These are phyloP conservation scores for Trichogramma dendrolimi DNA, from an alignment of 2,888 invertebrate genomes.

Conservation along the genomic window DNA sequence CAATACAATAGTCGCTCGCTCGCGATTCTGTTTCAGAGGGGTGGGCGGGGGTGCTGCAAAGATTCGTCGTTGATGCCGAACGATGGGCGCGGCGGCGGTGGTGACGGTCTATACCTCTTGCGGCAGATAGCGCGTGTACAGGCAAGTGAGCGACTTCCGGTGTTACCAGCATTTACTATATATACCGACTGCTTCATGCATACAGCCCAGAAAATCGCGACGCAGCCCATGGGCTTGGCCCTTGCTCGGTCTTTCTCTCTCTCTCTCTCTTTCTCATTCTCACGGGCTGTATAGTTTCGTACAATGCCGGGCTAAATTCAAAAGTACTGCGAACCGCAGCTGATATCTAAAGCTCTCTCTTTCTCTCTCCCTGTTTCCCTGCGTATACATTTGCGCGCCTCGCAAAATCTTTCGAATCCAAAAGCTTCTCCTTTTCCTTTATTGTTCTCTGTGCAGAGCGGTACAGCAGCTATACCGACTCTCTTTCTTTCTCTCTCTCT, in stretches of 20 bases:
- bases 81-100: too few relatives aligned
- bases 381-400: background rate
- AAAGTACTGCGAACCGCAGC: slow-evolving; percentile 22
- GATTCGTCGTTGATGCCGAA: too few relatives aligned
- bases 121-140: background rate
- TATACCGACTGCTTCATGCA: background rate
- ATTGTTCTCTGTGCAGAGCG: background rate
- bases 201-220: too few relatives aligned
- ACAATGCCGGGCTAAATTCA: slow-evolving; percentile 41
- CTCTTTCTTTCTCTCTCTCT: background rate
- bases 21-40: too few relatives aligned
- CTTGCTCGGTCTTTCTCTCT: too few relatives aligned
- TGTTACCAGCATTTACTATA: slow-evolving; percentile 21
- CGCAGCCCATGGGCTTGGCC: too few relatives aligned
- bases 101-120: too few relatives aligned
- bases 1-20: too few relatives aligned
- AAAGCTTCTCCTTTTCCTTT: background rate
- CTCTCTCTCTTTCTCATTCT: background rate
- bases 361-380: background rate
- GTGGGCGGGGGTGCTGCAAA: too few relatives aligned
- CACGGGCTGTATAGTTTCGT: background rate
- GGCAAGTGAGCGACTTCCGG: slow-evolving; percentile 49
- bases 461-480: too few relatives aligned
- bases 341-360: background rate
- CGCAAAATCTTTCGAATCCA: background rate